A percentile compares a stretch with the other conserved stretches of the same genome.
Evolutionary conservation across 1,140 invertebrate genomes (phyloP).

Genomic region (Drosophila ficusphila): DNA sequence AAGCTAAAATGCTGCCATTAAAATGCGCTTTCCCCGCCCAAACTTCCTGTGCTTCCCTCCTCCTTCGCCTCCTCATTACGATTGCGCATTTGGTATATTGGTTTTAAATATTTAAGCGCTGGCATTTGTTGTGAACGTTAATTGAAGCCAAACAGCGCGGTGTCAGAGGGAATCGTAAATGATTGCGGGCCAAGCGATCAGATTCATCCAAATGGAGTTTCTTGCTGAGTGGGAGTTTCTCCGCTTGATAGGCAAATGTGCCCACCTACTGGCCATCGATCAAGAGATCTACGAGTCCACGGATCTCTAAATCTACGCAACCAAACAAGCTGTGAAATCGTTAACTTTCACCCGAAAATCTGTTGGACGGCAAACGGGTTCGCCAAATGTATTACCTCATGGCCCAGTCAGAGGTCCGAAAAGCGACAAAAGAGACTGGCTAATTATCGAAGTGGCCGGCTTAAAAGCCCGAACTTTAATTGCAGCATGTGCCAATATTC

Average conservation of each 20-base stretch:
- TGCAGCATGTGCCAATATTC: constrained; percentile 9
- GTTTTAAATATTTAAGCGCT: constrained; percentile 70
- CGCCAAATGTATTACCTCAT: constrained; percentile 78
- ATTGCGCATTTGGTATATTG: constrained; percentile 73
- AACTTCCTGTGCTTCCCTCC: constrained; percentile 14
- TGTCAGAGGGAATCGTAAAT: constrained; percentile 28
- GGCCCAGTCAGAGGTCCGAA: constrained; percentile 8
- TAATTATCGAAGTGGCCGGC: constrained; percentile 29
- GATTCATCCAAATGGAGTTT: constrained; percentile 6
- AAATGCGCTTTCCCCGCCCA: constrained; percentile 46
- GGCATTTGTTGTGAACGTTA: constrained; percentile 67
- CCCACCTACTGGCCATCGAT: constrained; percentile 65
- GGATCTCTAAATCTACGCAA: constrained; percentile 27
- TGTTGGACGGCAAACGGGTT: constrained; percentile 62
- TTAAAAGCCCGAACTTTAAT: constrained; percentile 12
- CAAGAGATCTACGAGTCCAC: constrained; percentile 18
- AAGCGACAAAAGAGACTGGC: not conserved
- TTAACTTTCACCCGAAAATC: constrained; percentile 68
- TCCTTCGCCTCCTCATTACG: constrained; percentile 69
- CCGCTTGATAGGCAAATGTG: constrained; percentile 21
- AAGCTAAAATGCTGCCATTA: constrained; percentile 77
- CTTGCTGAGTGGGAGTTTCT: constrained; percentile 19
- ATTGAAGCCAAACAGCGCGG: constrained; percentile 54
- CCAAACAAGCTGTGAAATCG: constrained; percentile 28
- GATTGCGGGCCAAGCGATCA: not conserved